Evolutionary conservation across 2,113 vertebrate species (phyloP).

Genomic region (Ictalurus furcatus): DNA sequence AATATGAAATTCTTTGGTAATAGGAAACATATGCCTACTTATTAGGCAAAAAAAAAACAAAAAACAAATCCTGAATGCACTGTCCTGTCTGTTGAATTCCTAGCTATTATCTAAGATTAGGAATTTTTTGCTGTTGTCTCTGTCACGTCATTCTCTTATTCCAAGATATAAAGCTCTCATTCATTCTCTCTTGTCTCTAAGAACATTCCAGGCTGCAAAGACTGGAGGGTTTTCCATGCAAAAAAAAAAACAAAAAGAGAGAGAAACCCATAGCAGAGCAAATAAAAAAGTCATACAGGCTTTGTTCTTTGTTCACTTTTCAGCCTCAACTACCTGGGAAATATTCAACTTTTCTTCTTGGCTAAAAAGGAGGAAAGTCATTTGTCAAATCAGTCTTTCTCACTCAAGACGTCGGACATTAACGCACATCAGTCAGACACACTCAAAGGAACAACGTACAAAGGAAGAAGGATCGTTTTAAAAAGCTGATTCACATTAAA

Average conservation of each 20-base stretch:
- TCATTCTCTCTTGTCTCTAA: neutral
- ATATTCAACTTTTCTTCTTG: neutral
- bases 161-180: conserved; percentile 48
- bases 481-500: conserved; percentile 45
- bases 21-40: neutral
- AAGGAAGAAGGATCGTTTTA: conserved; percentile 20
- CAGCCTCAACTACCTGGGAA: conserved; percentile 25
- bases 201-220: conserved; percentile 3
- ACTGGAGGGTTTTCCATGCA: neutral
- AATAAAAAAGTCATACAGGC: neutral
- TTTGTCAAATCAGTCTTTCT: neutral
- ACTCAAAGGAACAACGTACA: neutral
- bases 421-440: neutral
- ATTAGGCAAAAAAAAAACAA: neutral
- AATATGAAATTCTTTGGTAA: neutral
- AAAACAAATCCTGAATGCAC: neutral
- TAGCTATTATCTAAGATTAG: neutral
- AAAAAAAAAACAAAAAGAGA: conserved; percentile 15
- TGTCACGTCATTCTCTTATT: neutral
- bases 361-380: neutral
- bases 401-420: neutral
- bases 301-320: neutral
- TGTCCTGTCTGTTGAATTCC: neutral
- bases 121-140: conserved; percentile 5
- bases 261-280: conserved; percentile 28